These are phyloP conservation scores for Gallirallus australis DNA, from an alignment of 2,797 vertebrate species.

Conservation along the genomic window DNA sequence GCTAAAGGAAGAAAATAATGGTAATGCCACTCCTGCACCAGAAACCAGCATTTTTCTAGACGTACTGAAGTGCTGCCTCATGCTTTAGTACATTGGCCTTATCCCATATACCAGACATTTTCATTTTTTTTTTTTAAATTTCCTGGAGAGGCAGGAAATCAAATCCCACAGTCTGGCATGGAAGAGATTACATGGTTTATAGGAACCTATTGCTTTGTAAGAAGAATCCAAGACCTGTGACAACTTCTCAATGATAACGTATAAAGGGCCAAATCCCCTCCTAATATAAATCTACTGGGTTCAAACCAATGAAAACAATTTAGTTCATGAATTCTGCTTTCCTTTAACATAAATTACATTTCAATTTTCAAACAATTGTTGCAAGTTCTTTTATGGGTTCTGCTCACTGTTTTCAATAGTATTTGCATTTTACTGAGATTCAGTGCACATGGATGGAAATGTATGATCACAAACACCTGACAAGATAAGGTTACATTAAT, in stretches of 20 bases:
- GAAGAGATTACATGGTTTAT: slow-evolving; percentile 1
- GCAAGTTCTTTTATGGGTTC: not conserved
- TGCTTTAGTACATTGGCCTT: not conserved
- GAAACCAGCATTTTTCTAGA: slow-evolving; percentile 7
- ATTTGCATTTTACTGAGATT: not conserved
- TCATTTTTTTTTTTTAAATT: not conserved
- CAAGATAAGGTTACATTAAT: not conserved
- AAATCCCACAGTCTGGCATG: not conserved
- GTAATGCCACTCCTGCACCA: not conserved
- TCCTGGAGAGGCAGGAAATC: slow-evolving; percentile 25
- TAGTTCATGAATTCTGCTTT: not conserved
- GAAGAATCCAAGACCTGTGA: not conserved
- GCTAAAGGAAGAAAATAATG: not conserved
- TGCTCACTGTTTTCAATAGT: not conserved
- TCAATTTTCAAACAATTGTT: not conserved
- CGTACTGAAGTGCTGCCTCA: not conserved
- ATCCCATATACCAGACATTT: not conserved
- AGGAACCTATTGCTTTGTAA: not conserved
- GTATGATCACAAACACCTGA: not conserved
- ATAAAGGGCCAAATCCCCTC: not conserved
- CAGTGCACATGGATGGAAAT: not conserved
- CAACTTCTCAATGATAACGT: not conserved
- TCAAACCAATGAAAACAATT: not conserved
- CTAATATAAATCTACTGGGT: not conserved
- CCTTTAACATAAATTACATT: not conserved